Evolutionary conservation across 2,888 invertebrate genomes (phyloP).

Genomic region (Cheilosia impressa): DNA sequence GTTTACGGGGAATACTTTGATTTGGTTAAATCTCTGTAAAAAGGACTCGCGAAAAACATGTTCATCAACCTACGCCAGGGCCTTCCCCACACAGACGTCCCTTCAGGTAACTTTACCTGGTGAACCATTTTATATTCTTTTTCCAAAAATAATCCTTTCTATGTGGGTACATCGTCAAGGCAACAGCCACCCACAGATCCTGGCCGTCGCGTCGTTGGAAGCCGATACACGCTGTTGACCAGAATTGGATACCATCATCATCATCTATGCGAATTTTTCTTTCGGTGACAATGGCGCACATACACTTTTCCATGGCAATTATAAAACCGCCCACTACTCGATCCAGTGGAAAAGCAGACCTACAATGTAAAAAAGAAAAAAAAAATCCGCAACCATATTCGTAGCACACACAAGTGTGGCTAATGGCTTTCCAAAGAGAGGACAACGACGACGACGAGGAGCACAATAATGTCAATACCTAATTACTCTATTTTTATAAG

Average conservation of each 20-base stretch:
- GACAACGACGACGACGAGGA: slow-evolving; percentile 1
- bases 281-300: background rate
- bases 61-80: too few species aligned
- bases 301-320: slow-evolving; percentile 11
- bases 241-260: slow-evolving; percentile 11
- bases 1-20: too few species aligned
- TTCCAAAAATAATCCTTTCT: too few species aligned
- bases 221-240: background rate
- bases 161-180: too few species aligned
- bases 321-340: slow-evolving; percentile 32
- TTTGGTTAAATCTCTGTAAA: too few species aligned
- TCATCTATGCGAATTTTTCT: background rate
- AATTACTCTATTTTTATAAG: slow-evolving; percentile 73
- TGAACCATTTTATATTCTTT: too few species aligned
- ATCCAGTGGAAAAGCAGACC: slow-evolving; percentile 28
- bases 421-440: slow-evolving; percentile 21
- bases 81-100: too few species aligned
- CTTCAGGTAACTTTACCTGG: too few species aligned
- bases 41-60: too few species aligned
- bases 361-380: background rate
- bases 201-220: background rate
- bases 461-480: slow-evolving; percentile 69
- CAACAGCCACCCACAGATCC: background rate
- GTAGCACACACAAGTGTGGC: slow-evolving; percentile 34
- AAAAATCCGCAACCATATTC: slow-evolving; percentile 5